Evolutionary conservation across 2,888 invertebrate genomes (phyloP).

Genomic region (Cactoblastis cactorum): DNA sequence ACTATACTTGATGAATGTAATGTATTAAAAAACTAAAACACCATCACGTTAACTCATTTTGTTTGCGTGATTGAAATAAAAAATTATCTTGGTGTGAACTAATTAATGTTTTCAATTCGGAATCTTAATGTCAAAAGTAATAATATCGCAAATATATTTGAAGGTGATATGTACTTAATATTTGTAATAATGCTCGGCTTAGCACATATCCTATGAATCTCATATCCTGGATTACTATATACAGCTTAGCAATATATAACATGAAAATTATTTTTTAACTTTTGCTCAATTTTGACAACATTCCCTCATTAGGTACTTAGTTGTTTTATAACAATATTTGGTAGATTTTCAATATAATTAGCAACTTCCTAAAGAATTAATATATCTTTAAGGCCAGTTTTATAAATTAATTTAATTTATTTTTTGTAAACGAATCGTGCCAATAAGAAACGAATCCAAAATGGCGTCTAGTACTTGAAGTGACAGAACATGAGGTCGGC

Average conservation of each 20-base stretch:
- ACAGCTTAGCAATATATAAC: constrained; percentile 21
- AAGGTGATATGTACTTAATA: background rate
- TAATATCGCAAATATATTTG: background rate
- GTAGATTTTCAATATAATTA: constrained; percentile 20
- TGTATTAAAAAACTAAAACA: too few relatives aligned
- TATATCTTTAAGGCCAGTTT: constrained; percentile 19
- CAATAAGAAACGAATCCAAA: too few relatives aligned
- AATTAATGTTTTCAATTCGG: too few relatives aligned
- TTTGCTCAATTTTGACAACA: constrained; percentile 57
- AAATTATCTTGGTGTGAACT: too few relatives aligned
- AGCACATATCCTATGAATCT: constrained; percentile 24
- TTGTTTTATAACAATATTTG: constrained; percentile 20
- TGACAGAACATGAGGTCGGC: too few relatives aligned
- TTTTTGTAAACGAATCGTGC: too few relatives aligned
- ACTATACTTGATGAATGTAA: too few relatives aligned
- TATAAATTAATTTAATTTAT: too few relatives aligned
- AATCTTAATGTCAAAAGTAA: background rate
- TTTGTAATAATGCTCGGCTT: constrained; percentile 17
- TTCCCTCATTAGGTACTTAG: constrained; percentile 40
- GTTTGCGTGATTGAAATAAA: too few relatives aligned
- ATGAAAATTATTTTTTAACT: constrained; percentile 28
- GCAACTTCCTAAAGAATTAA: constrained; percentile 12
- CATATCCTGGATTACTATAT: constrained; percentile 18
- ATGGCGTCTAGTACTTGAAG: too few relatives aligned
- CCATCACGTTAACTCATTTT: too few relatives aligned